phyloP scores from a whole-genome alignment of 2,797 vertebrate species.

The Pelochelys cantorii region DNA sequence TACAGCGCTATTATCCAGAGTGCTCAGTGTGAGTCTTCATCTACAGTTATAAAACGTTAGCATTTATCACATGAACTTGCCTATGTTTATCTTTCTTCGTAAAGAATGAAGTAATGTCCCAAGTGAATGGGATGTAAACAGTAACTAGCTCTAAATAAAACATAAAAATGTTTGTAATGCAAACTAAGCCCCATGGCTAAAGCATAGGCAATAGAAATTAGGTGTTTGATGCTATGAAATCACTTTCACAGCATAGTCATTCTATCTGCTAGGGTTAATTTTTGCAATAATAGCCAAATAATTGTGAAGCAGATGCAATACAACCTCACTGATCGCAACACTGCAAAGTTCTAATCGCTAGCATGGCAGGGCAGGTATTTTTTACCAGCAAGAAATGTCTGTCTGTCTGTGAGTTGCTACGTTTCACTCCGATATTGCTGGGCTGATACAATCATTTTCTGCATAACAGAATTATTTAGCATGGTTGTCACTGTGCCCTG shows the following conservation, averaged over 20 bases:
- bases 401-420: not conserved
- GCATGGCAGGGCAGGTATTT: not conserved
- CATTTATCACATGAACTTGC: not conserved
- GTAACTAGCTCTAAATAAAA: not conserved
- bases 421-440: not conserved
- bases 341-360: not conserved
- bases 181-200: not conserved
- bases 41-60: not conserved
- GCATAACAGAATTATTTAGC: too few relatives aligned
- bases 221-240: not conserved
- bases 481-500: not conserved
- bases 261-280: not conserved
- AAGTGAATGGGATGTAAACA: not conserved
- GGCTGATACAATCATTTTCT: too few relatives aligned
- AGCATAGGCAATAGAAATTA: not conserved
- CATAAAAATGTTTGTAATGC: not conserved
- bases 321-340: not conserved
- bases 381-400: not conserved
- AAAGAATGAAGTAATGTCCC: not conserved
- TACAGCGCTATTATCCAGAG: not conserved
- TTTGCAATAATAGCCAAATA: rapidly evolving
- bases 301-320: not conserved
- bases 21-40: not conserved
- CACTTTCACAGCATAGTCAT: not conserved
- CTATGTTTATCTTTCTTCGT: not conserved